Evolutionary conservation across 2,888 invertebrate species (phyloP), one percentile per base, ranked within the genome.

Genomic region (Stictocephala bisonia): DNA sequence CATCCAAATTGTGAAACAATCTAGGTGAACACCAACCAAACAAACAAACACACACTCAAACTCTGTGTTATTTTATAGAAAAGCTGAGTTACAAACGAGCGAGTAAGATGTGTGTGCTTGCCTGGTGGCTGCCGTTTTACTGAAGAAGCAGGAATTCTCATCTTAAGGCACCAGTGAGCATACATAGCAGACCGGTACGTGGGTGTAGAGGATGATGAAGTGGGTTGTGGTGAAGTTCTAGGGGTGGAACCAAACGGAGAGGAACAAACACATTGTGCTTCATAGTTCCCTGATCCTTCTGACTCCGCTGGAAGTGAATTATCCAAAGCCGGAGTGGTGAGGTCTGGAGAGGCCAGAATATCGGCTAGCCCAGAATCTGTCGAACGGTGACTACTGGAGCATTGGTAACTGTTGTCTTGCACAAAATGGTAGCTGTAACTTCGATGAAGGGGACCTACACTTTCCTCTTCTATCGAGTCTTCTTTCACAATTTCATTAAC

Each of bases 131-230:
- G 70, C 41, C 72, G 68, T 60, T 53, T 40, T 18, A 76, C 50
- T 31, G 77, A 51, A 80, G 86, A 87, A 79, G 87, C 88, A 77
- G 93, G 93, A 83, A 93, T 87, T 82, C 91, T 91, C 83, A 93
- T 93, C 88, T 95, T 95, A 86, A 94, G 90, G 94, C 94, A 95
- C 95, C 95, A 95, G 86, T 95, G 95, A 77, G 94, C 94, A 84
- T 95, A 95, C 84, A 95, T 87, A 81, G 93, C 94, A 58, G 94
- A 93, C 74, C 91, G 91, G 85, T 91, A 95, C 41, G 71, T 74
- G 71, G 40, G 70, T 11, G 74, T 53, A 31, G 26, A 40, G 11
- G 48, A 31, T 18, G 51, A 41, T 24, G 24, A 26, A 1, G 71
- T 53, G 0, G 71, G 74, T 48, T 70, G 18, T 31, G 66, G 22